Evolutionary conservation across 2,888 invertebrate genomes (phyloP), one percentile per base, ranked within the genome.

Genomic region (Eugnorisma glareosa): DNA sequence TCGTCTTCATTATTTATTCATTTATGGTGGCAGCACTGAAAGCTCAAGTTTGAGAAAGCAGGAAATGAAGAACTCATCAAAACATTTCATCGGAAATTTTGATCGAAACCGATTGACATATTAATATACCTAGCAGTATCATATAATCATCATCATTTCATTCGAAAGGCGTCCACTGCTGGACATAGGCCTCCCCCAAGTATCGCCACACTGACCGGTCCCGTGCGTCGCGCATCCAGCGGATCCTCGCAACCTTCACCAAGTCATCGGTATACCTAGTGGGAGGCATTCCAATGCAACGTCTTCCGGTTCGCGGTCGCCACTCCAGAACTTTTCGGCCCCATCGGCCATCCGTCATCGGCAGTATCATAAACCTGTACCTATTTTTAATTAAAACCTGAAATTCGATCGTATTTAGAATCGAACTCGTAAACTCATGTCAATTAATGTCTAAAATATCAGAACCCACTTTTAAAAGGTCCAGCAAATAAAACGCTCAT

Each of bases 1-100:
- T 51, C 35, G 11, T 59, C 28, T 73, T 64, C 40, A 15, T 51
- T 11, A 66, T 35, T 70, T 73, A 54, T n/a, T 13, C 54, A 54
- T 54, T n/a, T 5, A 54, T n/a, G 54, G 54, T n/a, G 13, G 11
- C 54, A 54, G 13, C 54, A n/a, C 54, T 11, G 1, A 54, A 54
- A n/a, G 11, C 24, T 24, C 21, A 3, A 51, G 24, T 51, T 51
- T 51, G 10, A n/a, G 11, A 51, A 11, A 51, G 1, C 1, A 24
- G 4, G 51, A 51, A 24, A 51, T 10, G 24, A 51, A 10, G 24
- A 51, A 51, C 10, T 24, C 10, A 51, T 40, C 10, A 11, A 11
- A 11, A 24, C 0, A 3, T 10, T 51, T 51, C 24, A 10, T 24
- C 2, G 24, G 2, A 48, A 6, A 48, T 48, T 48, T 48, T 48